Conservation (phyloP, 2,113 vertebrate species). For the Dendropsophus ebraccatus region DNA sequence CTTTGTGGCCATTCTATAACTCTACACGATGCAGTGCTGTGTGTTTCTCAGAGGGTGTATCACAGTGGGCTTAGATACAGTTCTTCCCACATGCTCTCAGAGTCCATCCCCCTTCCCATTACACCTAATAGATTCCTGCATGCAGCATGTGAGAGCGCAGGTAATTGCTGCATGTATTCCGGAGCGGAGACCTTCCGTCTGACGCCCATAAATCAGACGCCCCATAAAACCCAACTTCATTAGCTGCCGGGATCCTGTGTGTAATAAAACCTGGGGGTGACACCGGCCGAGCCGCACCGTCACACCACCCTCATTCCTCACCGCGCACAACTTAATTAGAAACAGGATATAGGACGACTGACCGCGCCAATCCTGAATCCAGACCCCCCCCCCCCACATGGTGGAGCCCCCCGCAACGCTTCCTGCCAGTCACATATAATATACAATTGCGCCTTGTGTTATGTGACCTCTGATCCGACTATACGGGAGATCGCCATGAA, state of each 20-base stretch:
- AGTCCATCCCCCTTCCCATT: not conserved
- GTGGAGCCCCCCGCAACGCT: not conserved
- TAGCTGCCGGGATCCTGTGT: conserved; percentile 28
- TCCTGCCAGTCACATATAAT: not conserved
- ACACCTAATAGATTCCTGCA: conserved; percentile 35
- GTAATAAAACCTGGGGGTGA: conserved; percentile 17
- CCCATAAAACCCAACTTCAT: conserved; percentile 34
- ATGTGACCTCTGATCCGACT: not conserved
- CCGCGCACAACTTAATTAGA: conserved; percentile 28
- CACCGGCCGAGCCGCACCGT: not conserved
- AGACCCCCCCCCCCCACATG: not conserved
- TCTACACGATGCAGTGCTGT: too few species aligned
- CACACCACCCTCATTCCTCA: not conserved
- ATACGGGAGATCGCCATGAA: not conserved
- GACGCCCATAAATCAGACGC: not conserved
- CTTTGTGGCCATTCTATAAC: too few species aligned
- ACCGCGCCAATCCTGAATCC: not conserved
- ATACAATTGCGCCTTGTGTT: not conserved
- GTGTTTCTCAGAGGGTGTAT: too few species aligned
- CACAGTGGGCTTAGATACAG: not conserved
- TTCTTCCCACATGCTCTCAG: not conserved
- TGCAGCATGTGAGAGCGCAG: not conserved
- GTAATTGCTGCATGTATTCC: conserved; percentile 28
- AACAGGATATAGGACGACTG: not conserved
- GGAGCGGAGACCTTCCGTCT: conserved; percentile 29